These are phyloP conservation scores for Drosophila sordidula DNA, from an alignment of 2,888 invertebrate species.

Conservation along the genomic window DNA sequence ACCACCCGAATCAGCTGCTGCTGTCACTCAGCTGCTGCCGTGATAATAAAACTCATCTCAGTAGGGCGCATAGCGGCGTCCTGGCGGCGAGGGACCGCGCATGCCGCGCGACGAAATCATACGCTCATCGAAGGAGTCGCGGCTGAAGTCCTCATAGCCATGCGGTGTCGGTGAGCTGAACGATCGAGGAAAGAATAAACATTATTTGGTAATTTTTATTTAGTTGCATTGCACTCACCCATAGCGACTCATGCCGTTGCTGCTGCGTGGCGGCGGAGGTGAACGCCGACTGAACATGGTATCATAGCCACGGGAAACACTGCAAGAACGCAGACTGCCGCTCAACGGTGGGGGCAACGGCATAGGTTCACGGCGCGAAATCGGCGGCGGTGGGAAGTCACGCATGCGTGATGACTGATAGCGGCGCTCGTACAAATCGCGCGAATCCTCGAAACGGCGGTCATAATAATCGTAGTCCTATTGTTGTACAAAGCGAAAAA, in stretches of 20 bases:
- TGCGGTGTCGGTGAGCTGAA: conserved; percentile 82
- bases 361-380: conserved; percentile 91
- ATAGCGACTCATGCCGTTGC: conserved; percentile 84
- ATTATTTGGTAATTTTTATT: background rate
- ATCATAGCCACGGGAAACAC: conserved; percentile 88
- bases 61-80: conserved; percentile 94
- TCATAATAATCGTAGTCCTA: conserved; percentile 91
- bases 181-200: background rate
- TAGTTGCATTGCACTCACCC: conserved; percentile 69
- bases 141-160: conserved; percentile 95
- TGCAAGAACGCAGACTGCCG: conserved; percentile 85
- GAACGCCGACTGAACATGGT: conserved; percentile 93
- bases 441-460: conserved; percentile 91
- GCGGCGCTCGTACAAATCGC: conserved; percentile 93
- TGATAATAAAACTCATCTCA: conserved; percentile 86
- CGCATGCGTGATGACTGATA: conserved; percentile 87
- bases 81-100: conserved; percentile 93
- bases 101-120: conserved; percentile 86
- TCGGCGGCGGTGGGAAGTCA: conserved; percentile 89
- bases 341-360: conserved; percentile 90
- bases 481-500: conserved; percentile 11
- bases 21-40: conserved; percentile 72
- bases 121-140: conserved; percentile 94
- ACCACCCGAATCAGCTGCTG: conserved; percentile 33
- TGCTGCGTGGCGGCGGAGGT: conserved; percentile 87